These are phyloP conservation scores for Perca schrenkii DNA, from an alignment of 2,113 vertebrate species.

Conservation along the genomic window DNA sequence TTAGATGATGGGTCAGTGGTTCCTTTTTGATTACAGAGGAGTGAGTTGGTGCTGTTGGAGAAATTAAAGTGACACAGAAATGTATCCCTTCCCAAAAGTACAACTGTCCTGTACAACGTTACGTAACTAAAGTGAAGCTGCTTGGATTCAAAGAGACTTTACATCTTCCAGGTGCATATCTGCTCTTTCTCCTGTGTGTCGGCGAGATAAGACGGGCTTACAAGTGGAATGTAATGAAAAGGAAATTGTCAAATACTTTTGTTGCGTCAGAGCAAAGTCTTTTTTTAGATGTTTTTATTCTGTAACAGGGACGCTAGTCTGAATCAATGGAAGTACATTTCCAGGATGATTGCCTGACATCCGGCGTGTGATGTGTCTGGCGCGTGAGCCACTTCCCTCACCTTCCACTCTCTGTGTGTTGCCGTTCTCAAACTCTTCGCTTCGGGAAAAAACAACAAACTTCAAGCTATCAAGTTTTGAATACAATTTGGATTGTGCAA, in stretches of 20 bases:
- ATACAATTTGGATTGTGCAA: too few relatives aligned
- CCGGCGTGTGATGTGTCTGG: too few relatives aligned
- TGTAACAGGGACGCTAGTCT: background rate
- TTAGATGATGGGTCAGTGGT: constrained; percentile 13
- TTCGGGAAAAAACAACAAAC: too few relatives aligned
- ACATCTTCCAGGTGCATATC: constrained; percentile 17
- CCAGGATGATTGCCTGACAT: too few relatives aligned
- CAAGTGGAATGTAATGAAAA: constrained; percentile 24
- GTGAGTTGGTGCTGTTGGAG: background rate
- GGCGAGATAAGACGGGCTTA: background rate
- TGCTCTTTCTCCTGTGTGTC: background rate
- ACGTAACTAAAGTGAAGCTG: background rate
- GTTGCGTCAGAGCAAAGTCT: background rate
- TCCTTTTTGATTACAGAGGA: constrained; percentile 16
- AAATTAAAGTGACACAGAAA: constrained; percentile 24
- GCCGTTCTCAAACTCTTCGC: too few relatives aligned
- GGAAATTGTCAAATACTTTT: constrained; percentile 61
- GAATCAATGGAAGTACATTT: background rate
- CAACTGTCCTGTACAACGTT: background rate
- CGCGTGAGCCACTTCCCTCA: too few relatives aligned
- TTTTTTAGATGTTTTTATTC: constrained; percentile 24
- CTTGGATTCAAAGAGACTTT: background rate
- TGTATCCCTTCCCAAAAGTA: background rate
- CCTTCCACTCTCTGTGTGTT: too few relatives aligned
- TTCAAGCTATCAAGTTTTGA: too few relatives aligned